Percentiles rank a stretch among this genome's conserved stretches.
Evolutionary conservation across 92 coral and sea anemone species (phyloP).

Genomic region (Phenganax stokvisi): DNA sequence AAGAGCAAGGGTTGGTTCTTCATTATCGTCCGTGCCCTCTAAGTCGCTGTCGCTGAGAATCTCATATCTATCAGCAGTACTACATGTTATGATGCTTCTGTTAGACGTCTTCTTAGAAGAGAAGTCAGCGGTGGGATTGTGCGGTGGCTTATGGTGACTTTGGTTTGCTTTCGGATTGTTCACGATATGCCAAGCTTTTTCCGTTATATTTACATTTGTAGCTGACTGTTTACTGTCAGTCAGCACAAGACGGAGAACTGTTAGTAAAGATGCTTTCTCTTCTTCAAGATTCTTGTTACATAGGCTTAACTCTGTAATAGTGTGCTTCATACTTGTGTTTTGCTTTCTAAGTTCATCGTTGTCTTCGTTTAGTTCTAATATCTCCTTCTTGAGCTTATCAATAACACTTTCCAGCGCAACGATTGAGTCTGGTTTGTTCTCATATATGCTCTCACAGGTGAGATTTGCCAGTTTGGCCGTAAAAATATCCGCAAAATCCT

Average conservation of each 20-base stretch:
- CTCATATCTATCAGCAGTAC: not conserved
- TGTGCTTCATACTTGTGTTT: not conserved
- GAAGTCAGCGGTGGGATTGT: not conserved
- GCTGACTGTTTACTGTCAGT: not conserved
- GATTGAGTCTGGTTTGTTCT: too few relatives aligned
- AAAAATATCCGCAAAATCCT: too few relatives aligned
- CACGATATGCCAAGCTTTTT: not conserved
- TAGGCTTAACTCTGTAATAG: not conserved
- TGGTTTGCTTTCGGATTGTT: not conserved
- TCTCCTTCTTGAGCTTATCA: not conserved
- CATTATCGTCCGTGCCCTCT: not conserved
- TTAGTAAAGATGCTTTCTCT: not conserved
- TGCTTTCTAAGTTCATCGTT: not conserved
- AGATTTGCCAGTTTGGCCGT: too few relatives aligned
- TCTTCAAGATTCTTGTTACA: not conserved
- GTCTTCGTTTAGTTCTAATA: not conserved
- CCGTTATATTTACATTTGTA: not conserved
- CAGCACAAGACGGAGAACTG: not conserved
- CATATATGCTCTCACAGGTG: too few relatives aligned
- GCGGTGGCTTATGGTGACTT: not conserved
- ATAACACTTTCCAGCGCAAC: too few relatives aligned
- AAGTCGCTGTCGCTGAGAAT: not conserved
- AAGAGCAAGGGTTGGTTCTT: not conserved
- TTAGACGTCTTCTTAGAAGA: not conserved
- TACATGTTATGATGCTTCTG: not conserved